Percentiles rank a stretch among this genome's conserved stretches.
phyloP scores from a whole-genome alignment of 2,797 vertebrate species.

The Nyctalus aviator region DNA sequence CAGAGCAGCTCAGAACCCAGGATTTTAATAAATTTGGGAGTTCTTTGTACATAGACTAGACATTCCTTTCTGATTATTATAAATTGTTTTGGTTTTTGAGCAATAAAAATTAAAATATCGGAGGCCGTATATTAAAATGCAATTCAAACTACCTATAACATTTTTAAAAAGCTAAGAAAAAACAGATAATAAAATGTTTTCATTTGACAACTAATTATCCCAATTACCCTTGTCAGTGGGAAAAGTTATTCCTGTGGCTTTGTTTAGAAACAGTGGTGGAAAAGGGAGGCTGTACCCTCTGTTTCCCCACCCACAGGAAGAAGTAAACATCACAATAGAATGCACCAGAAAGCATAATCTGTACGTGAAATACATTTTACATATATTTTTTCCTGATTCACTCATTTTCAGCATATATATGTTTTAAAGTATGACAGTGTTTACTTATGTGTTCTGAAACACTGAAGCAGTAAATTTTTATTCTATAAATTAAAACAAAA shows the following conservation, averaged over 20 bases:
- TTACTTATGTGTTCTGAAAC: not conserved
- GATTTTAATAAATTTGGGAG: not conserved
- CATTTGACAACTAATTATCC: not conserved
- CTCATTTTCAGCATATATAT: not conserved
- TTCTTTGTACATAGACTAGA: slow-evolving; percentile 6
- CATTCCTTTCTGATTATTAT: not conserved
- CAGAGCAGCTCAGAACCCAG: not conserved
- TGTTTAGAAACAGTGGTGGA: not conserved
- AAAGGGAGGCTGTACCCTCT: not conserved
- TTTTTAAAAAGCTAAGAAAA: slow-evolving; percentile 19
- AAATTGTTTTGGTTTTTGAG: not conserved
- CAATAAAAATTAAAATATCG: not conserved
- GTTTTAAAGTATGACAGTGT: not conserved
- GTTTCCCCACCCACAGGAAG: not conserved
- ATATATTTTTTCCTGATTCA: not conserved
- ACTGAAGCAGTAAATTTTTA: not conserved
- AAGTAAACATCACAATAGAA: not conserved
- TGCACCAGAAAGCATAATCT: not conserved
- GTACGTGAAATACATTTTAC: not conserved
- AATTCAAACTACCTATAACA: not conserved
- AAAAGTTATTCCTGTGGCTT: not conserved
- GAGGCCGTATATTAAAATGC: not conserved
- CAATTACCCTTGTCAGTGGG: not conserved
- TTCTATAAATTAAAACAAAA: slow-evolving; percentile 18
- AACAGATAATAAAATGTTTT: not conserved